Evolutionary conservation across 2,113 vertebrate species (phyloP).

Genomic region (Hiodon alosoides): DNA sequence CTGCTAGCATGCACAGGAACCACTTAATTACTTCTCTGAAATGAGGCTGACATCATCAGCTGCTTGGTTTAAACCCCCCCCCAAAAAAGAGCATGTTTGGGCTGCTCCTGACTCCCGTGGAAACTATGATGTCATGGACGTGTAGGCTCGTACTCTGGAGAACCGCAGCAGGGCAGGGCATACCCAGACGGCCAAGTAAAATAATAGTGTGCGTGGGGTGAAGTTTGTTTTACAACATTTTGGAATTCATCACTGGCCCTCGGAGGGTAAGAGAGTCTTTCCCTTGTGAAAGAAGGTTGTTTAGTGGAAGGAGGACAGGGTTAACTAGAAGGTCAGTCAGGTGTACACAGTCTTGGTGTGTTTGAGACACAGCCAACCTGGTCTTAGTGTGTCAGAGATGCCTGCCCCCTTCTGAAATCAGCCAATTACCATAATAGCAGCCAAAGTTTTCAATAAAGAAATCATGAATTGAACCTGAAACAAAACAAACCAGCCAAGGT

Average conservation of each 20-base stretch:
- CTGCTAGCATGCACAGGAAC: slow-evolving; percentile 3
- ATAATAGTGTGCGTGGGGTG: neutral
- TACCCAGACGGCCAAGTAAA: slow-evolving; percentile 6
- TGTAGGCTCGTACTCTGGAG: slow-evolving; percentile 4
- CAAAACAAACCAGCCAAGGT: too few species aligned
- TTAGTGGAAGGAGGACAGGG: too few species aligned
- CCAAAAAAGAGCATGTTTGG: slow-evolving; percentile 12
- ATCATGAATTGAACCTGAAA: too few species aligned
- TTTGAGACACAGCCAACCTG: too few species aligned
- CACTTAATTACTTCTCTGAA: slow-evolving; percentile 23
- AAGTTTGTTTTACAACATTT: neutral
- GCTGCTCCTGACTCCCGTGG: slow-evolving; percentile 19
- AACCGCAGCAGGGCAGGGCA: slow-evolving; percentile 11
- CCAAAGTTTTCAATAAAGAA: too few species aligned
- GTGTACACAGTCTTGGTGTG: too few species aligned
- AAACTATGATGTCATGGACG: slow-evolving; percentile 27
- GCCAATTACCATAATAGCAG: too few species aligned
- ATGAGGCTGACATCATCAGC: slow-evolving; percentile 22
- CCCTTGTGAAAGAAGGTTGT: too few species aligned
- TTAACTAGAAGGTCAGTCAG: too few species aligned
- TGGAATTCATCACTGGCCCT: neutral
- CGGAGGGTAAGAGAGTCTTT: too few species aligned
- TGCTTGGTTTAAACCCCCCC: neutral
- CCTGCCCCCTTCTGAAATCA: too few species aligned
- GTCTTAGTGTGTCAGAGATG: too few species aligned